Evolutionary conservation across 2,113 vertebrate genomes (phyloP).

Genomic region (Xenopus tropicalis): UCB_Xtro_10.0 CM004446.2:14656501-14657000

Average conservation of each 20-base stretch:
- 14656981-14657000: neutral
- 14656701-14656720: neutral
- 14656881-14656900: constrained; percentile 35
- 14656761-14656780: neutral
- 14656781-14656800: no score
- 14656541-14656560: no score
- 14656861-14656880: constrained; percentile 14
- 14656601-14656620: no score
- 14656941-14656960: constrained; percentile 12
- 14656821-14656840: constrained; percentile 24
- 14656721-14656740: neutral
- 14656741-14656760: neutral
- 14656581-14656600: no score
- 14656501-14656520: no score
- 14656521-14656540: no score
- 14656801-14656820: neutral
- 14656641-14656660: no score
- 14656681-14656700: neutral
- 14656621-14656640: no score
- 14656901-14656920: constrained; percentile 16
- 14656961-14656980: neutral
- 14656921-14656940: constrained; percentile 33
- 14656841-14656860: constrained; percentile 21
- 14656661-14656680: no score
- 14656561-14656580: no score